Conservation (phyloP, 2,888 invertebrate species). For the Cantharis nigra region DNA sequence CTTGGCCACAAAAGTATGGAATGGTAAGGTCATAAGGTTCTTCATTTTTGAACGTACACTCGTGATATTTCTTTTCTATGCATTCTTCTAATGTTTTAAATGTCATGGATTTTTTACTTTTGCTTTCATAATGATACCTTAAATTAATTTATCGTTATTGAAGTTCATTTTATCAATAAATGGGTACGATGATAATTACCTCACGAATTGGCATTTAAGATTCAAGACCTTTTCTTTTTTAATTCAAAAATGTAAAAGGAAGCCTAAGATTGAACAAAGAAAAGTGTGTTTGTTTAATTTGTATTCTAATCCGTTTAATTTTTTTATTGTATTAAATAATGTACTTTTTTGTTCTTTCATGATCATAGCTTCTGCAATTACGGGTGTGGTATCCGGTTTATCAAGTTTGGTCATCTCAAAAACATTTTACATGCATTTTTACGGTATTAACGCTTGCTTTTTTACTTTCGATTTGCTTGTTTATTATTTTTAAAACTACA, state of each 20-base stretch:
- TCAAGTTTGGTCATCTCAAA: not conserved
- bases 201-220: not conserved
- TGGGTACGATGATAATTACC: not conserved
- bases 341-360: not conserved
- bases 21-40: slow-evolving; percentile 58
- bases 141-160: slow-evolving; percentile 10
- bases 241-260: not conserved
- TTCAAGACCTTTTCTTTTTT: not conserved
- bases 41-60: slow-evolving; percentile 53
- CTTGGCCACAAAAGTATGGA: slow-evolving; percentile 68
- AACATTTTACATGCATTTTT: not conserved
- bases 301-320: not conserved
- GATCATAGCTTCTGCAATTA: not conserved
- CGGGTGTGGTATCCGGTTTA: not conserved
- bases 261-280: not conserved
- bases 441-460: not conserved
- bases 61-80: slow-evolving; percentile 50
- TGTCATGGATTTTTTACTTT: slow-evolving; percentile 1
- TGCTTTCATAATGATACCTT: slow-evolving; percentile 13
- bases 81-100: slow-evolving; percentile 41
- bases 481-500: no score
- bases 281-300: not conserved
- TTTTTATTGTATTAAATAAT: not conserved
- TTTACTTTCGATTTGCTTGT: no score
- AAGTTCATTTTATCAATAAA: slow-evolving; percentile 9